A percentile compares a stretch with the other conserved stretches of the same genome.
These are phyloP conservation scores for Drosophila putrida DNA, from an alignment of 2,888 invertebrate species.

Conservation along the genomic window DNA sequence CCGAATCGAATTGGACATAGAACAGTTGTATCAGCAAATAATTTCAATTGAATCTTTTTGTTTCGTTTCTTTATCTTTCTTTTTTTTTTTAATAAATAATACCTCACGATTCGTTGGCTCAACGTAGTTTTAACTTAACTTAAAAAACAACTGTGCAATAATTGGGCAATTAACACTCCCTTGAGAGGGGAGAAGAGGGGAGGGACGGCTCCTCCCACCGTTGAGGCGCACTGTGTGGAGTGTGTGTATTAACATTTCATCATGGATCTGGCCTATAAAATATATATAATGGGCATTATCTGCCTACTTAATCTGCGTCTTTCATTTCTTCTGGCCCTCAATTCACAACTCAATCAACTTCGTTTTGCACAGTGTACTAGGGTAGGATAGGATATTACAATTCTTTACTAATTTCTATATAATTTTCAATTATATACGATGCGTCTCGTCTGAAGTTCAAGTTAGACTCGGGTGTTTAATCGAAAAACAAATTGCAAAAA, in stretches of 20 bases:
- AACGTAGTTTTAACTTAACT: constrained; percentile 71
- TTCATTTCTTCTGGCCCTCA: constrained; percentile 12
- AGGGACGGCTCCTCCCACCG: too few species aligned
- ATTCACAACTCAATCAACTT: too few species aligned
- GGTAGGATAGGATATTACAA: constrained; percentile 2
- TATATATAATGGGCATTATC: constrained; percentile 4
- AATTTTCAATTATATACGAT: constrained; percentile 78
- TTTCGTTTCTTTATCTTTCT: constrained; percentile 17
- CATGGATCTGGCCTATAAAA: constrained; percentile 10
- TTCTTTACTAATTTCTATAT: constrained; percentile 55
- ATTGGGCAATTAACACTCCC: constrained; percentile 63
- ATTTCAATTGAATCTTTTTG: constrained; percentile 62
- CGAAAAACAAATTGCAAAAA: constrained; percentile 58
- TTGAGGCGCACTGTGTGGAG: too few species aligned
- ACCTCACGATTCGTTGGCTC: constrained; percentile 78
- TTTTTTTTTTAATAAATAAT: constrained; percentile 69
- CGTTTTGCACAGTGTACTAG: constrained; percentile 9
- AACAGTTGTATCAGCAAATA: constrained; percentile 72
- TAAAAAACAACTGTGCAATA: constrained; percentile 76
- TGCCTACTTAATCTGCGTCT: constrained; percentile 28
- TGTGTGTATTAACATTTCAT: too few species aligned
- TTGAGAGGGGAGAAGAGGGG: neutral
- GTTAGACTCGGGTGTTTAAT: constrained; percentile 64
- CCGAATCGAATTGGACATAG: constrained; percentile 39
- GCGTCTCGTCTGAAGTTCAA: constrained; percentile 55